Conservation (phyloP, 2,888 invertebrate species). For the Drosophila aldrichi region DNA sequence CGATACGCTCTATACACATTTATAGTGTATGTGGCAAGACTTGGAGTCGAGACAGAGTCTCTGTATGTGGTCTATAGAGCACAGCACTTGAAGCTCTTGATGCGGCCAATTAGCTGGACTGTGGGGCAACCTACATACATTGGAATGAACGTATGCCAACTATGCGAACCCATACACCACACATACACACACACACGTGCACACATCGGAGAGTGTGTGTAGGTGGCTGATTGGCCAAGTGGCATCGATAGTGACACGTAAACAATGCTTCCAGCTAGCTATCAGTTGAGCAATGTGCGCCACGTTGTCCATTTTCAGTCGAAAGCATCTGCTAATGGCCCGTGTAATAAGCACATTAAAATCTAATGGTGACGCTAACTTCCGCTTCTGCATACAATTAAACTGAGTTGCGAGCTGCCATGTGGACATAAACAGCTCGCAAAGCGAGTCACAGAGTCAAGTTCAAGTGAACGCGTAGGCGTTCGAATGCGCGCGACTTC, state of each 20-base stretch:
- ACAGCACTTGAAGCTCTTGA: conserved; percentile 46
- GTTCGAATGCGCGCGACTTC: conserved; percentile 28
- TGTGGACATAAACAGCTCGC: conserved; percentile 52
- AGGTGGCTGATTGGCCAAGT: conserved; percentile 33
- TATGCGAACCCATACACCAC: conserved; percentile 23
- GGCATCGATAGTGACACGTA: conserved; percentile 19
- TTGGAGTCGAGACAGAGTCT: conserved; percentile 21
- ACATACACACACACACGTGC: too few species aligned
- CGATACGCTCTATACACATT: conserved; percentile 24
- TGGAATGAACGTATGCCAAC: conserved; percentile 28
- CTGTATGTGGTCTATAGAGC: conserved; percentile 11
- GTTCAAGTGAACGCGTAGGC: conserved; percentile 66
- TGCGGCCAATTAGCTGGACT: conserved; percentile 48
- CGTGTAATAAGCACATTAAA: conserved; percentile 47
- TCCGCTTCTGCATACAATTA: conserved; percentile 55
- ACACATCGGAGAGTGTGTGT: conserved; percentile 10
- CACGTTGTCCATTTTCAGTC: conserved; percentile 15
- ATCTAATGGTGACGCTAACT: conserved; percentile 64
- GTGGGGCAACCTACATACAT: conserved; percentile 45
- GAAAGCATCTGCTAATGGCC: conserved; percentile 38
- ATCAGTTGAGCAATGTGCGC: conserved; percentile 20
- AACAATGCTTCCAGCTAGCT: conserved; percentile 8
- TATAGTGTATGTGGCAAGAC: conserved; percentile 37
- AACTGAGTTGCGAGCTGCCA: conserved; percentile 5
- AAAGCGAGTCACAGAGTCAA: conserved; percentile 57